Percentiles rank a stretch among this genome's conserved stretches.
These are phyloP conservation scores for Biston betularia DNA, from an alignment of 2,888 invertebrate genomes.

Conservation along the genomic window DNA sequence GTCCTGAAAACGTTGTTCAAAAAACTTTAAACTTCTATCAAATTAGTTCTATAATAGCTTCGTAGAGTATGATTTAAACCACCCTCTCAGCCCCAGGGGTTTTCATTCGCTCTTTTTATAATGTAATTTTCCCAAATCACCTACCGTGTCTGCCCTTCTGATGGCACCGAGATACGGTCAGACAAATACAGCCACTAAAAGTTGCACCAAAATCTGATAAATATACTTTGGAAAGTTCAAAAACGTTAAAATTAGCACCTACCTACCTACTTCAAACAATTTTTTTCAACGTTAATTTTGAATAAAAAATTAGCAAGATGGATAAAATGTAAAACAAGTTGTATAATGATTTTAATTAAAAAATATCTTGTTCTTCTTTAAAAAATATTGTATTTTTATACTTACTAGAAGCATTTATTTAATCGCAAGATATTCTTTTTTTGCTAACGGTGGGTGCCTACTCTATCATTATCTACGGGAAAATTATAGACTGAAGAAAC, in stretches of 20 bases:
- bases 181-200: slow-evolving; percentile 30
- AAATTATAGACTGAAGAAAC: slow-evolving; percentile 47
- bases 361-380: no score
- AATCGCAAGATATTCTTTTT: not conserved
- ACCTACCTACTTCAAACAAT: no score
- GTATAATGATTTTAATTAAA: no score
- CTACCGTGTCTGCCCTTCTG: slow-evolving; percentile 66
- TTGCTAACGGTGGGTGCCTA: slow-evolving; percentile 24
- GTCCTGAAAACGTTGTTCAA: not conserved
- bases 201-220: slow-evolving; percentile 43
- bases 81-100: slow-evolving; percentile 64
- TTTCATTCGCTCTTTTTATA: slow-evolving; percentile 75
- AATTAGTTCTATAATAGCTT: slow-evolving; percentile 79
- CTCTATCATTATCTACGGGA: slow-evolving; percentile 43
- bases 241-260: no score
- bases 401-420: not conserved
- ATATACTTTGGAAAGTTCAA: no score
- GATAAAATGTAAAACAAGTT: no score
- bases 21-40: slow-evolving; percentile 49
- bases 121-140: slow-evolving; percentile 84
- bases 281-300: no score
- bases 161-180: slow-evolving; percentile 54
- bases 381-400: slow-evolving; percentile 11
- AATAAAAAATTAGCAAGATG: no score
- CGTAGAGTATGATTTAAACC: slow-evolving; percentile 62